Evolutionary conservation across 64 coral and sea anemone genomes (phyloP), one percentile per base, ranked within the genome.

Genomic region (Anthopleura sola): DNA sequence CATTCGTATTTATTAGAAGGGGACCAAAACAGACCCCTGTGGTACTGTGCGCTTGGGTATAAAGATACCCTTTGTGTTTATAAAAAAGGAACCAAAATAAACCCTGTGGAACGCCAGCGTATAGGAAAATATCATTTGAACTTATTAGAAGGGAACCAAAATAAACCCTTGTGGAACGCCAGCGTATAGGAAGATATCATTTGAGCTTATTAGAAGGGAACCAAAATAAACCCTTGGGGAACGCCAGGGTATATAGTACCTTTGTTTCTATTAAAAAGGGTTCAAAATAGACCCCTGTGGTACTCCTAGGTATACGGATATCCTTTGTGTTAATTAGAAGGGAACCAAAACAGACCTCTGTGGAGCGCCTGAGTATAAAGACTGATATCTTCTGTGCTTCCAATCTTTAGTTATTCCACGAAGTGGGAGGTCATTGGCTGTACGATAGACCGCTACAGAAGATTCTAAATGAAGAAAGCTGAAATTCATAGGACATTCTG

Each of bases 371-470:
- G 11, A 48, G 46, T 48, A 48, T 11, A 48, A n/a, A n/a, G n/a
- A n/a, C n/a, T n/a, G n/a, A n/a, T n/a, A n/a, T n/a, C n/a, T n/a
- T n/a, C n/a, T n/a, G n/a, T n/a, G n/a, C 17, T 76, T 26, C 80
- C 90, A 76, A 21, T 38, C 76, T 89, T 46, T 80, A 99, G 97
- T 29, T 95, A 26, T 99, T 99, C 51, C 97, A 99, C 77, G 93
- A 99, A 81, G 87, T 90, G 20, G 90, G 93, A 54, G 97, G 88
- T 31, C 87, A 95, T 49, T 99, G 97, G 97, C 38, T 94, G 15
- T 99, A 99, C 23, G 93, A 99, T 47, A 87, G 21, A 49, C 85
- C 93, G 24, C 37, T 95, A n/a, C 79, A 89, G 36, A 99, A 89
- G 51, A 87, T 71, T 17, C 66, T 71, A 15, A 71, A 28, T 15